Conservation (phyloP, 2,888 invertebrate species). For the Sthenelais limicola region DNA sequence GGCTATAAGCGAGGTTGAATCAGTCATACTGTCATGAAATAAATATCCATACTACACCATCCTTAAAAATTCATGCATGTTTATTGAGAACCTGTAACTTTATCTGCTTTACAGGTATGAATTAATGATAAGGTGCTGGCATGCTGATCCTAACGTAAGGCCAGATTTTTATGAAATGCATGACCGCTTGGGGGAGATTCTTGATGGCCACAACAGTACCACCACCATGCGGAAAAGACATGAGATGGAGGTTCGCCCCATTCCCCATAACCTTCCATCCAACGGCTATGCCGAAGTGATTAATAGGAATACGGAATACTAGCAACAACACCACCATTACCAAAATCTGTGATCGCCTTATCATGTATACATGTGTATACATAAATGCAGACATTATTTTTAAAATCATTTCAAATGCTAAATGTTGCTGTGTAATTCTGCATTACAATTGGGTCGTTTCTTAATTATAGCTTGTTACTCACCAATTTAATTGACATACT, state of each 20-base stretch:
- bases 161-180: conserved; percentile 63
- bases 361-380: too few relatives aligned
- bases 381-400: too few relatives aligned
- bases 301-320: conserved; percentile 17
- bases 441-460: too few relatives aligned
- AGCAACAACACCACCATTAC: conserved; percentile 3
- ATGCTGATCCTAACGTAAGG: conserved; percentile 59
- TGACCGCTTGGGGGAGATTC: conserved; percentile 52
- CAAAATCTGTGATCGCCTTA: conserved; percentile 15
- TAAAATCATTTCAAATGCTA: too few relatives aligned
- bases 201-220: conserved; percentile 35
- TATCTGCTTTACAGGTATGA: conserved; percentile 22
- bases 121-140: conserved; percentile 69
- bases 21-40: neutral
- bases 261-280: neutral
- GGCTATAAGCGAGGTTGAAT: too few relatives aligned
- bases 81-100: neutral
- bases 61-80: too few relatives aligned
- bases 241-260: conserved; percentile 28
- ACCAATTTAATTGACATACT: too few relatives aligned
- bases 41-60: neutral
- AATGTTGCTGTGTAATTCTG: too few relatives aligned
- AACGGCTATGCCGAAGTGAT: conserved; percentile 10
- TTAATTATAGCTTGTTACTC: too few relatives aligned
- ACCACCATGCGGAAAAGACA: conserved; percentile 12